Conservation (phyloP, 2,113 vertebrate genomes). For the Emydocephalus ijimae region DNA sequence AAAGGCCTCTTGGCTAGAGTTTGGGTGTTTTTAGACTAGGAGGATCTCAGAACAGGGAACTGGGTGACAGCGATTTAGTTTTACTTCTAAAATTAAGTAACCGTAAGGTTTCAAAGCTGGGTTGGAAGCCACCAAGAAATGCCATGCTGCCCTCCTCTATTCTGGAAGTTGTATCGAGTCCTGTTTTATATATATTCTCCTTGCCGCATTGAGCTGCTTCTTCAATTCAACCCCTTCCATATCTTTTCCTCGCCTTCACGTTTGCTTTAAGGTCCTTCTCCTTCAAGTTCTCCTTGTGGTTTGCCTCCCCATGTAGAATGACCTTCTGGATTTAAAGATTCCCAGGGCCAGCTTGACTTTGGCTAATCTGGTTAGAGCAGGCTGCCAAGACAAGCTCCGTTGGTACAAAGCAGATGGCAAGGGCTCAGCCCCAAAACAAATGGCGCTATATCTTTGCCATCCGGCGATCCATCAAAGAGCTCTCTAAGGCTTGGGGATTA, state of each 20-base stretch:
- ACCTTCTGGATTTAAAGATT: conserved; percentile 66
- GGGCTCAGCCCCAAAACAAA: conserved; percentile 71
- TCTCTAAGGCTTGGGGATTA: background rate
- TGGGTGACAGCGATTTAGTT: background rate
- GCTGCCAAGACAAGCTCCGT: conserved; percentile 61
- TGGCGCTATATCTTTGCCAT: conserved; percentile 39
- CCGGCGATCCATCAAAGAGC: background rate
- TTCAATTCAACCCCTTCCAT: background rate
- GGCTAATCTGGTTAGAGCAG: conserved; percentile 61
- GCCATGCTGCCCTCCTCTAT: background rate
- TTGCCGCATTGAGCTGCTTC: background rate
- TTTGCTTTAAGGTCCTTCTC: background rate
- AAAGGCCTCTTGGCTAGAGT: background rate
- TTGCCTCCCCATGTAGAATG: conserved; percentile 49
- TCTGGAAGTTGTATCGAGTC: background rate
- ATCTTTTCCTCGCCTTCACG: background rate
- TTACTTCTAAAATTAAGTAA: background rate
- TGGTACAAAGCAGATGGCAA: conserved; percentile 79
- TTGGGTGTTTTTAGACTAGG: background rate
- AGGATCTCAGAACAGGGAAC: background rate
- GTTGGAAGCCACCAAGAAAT: background rate
- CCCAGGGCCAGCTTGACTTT: conserved; percentile 64
- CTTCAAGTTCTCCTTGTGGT: background rate
- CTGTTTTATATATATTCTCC: background rate
- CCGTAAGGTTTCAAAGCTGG: background rate